Percentiles rank a stretch among this genome's conserved stretches.
Conservation (phyloP, 2,888 invertebrate species). For the Xestia ashworthii region DNA sequence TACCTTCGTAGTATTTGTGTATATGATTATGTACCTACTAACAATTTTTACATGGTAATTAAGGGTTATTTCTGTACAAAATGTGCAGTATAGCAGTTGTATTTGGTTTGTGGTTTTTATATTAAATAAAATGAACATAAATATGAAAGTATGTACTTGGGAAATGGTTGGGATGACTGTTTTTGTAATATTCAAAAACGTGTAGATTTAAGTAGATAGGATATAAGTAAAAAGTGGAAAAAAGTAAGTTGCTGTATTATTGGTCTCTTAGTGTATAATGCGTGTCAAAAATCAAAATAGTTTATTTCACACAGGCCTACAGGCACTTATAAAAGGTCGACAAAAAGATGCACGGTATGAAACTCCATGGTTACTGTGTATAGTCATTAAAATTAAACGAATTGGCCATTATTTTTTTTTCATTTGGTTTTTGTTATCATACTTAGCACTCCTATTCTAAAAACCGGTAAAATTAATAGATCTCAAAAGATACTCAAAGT, state of each 20-base stretch:
- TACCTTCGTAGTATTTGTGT: conserved; percentile 29
- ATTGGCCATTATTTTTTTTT: not conserved
- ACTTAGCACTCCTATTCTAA: not conserved
- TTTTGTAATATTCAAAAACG: not conserved
- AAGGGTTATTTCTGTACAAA: not conserved
- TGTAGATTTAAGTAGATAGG: not conserved
- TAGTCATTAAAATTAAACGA: not conserved
- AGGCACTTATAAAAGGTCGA: too few species aligned
- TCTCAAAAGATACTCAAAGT: conserved; percentile 22
- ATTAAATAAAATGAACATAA: too few species aligned
- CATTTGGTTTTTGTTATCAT: not conserved
- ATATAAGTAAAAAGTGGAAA: too few species aligned
- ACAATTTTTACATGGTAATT: not conserved
- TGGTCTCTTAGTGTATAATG: too few species aligned
- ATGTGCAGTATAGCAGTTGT: not conserved
- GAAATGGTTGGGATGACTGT: not conserved
- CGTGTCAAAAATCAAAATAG: too few species aligned
- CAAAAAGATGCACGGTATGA: too few species aligned
- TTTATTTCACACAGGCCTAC: too few species aligned
- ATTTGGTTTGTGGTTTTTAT: not conserved
- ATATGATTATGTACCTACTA: conserved; percentile 3
- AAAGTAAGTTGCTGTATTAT: too few species aligned
- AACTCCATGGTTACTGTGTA: too few species aligned
- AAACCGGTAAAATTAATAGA: conserved; percentile 35
- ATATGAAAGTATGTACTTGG: too few species aligned